Conservation (phyloP, 1,140 invertebrate species). For the Hydropsyche tenuis region DNA sequence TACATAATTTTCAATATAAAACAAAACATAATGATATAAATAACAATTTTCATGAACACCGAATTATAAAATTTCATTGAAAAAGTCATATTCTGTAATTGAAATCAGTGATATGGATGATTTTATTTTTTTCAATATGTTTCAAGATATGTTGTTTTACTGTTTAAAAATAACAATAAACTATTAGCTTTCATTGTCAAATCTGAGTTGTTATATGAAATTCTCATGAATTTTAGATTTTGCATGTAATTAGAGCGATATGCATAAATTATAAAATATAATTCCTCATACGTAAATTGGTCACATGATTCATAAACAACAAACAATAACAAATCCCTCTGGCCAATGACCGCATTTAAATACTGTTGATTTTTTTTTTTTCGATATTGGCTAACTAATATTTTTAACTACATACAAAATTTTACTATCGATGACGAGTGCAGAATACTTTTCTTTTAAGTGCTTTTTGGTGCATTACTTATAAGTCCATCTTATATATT, state of each 20-base stretch:
- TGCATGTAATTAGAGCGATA: background rate
- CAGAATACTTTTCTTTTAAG: slow-evolving; percentile 41
- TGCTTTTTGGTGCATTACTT: slow-evolving; percentile 46
- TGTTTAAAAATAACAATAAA: too few relatives aligned
- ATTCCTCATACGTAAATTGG: slow-evolving; percentile 20
- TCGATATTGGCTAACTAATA: slow-evolving; percentile 23
- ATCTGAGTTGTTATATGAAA: too few relatives aligned
- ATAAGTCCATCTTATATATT: slow-evolving; percentile 40
- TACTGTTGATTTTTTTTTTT: background rate
- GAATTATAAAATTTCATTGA: too few relatives aligned
- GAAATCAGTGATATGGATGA: too few relatives aligned
- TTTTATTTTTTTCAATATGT: too few relatives aligned
- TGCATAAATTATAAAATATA: slow-evolving; percentile 1
- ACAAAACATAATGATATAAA: background rate
- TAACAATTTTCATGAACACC: too few relatives aligned
- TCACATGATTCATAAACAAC: slow-evolving; percentile 6
- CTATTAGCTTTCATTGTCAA: too few relatives aligned
- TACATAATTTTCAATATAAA: background rate
- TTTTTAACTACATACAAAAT: slow-evolving; percentile 35
- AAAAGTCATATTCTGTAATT: too few relatives aligned
- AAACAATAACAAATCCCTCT: background rate
- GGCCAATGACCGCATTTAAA: background rate
- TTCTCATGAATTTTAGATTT: background rate
- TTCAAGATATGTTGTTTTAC: too few relatives aligned
- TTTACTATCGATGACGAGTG: slow-evolving; percentile 39